These are phyloP conservation scores for Conchocele bisecta DNA, from an alignment of 2,888 invertebrate genomes.

Conservation along the genomic window DNA sequence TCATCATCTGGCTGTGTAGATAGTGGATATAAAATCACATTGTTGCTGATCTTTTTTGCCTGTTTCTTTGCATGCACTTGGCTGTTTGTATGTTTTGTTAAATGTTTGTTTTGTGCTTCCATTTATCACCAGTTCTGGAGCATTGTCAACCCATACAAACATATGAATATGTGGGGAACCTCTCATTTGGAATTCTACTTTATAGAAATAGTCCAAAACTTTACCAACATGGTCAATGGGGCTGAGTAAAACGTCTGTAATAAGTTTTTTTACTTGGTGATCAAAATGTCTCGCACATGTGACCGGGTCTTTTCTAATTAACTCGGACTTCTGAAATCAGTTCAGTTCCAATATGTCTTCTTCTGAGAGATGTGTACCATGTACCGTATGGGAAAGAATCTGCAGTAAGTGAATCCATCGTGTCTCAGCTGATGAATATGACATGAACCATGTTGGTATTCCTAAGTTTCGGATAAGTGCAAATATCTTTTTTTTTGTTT, in stretches of 20 bases:
- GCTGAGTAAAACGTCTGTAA: constrained; percentile 14
- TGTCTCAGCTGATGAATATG: constrained; percentile 47
- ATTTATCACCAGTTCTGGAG: constrained; percentile 18
- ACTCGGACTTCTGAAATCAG: constrained; percentile 22
- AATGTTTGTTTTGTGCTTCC: not conserved
- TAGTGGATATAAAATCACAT: too few relatives aligned
- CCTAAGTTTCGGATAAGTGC: constrained; percentile 43
- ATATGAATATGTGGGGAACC: constrained; percentile 52
- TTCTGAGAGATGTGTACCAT: not conserved
- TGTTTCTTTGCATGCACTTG: too few relatives aligned
- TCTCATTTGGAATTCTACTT: constrained; percentile 51
- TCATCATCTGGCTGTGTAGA: too few relatives aligned
- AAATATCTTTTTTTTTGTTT: constrained; percentile 38
- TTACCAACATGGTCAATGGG: constrained; percentile 28
- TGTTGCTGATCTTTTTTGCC: too few relatives aligned
- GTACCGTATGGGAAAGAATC: constrained; percentile 8
- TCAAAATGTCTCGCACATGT: constrained; percentile 55
- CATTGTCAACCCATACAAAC: constrained; percentile 41
- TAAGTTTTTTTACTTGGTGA: constrained; percentile 35
- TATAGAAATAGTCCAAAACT: constrained; percentile 49
- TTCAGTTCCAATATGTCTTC: not conserved
- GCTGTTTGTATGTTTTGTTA: too few relatives aligned
- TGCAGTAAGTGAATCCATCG: constrained; percentile 36
- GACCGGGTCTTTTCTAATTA: constrained; percentile 40
- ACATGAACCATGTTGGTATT: constrained; percentile 38